Evolutionary conservation across 2,888 invertebrate genomes (phyloP).

Genomic region (Drosophila bunnanda): DNA sequence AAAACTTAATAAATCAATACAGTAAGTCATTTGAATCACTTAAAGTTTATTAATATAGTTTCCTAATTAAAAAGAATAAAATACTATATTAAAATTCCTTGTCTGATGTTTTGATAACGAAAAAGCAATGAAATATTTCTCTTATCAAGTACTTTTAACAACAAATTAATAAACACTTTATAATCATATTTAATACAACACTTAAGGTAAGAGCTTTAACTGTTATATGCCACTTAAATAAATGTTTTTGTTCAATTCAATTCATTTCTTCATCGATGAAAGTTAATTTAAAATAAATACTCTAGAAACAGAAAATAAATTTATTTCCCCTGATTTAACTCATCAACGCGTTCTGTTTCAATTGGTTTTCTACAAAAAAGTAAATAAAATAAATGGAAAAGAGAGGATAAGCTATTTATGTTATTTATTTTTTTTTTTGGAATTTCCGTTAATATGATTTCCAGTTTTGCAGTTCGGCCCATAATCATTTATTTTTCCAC

Average conservation of each 20-base stretch:
- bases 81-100: background rate
- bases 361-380: background rate
- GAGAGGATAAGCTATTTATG: constrained; percentile 22
- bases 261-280: background rate
- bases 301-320: constrained; percentile 3
- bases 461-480: constrained; percentile 16
- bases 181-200: background rate
- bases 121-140: background rate
- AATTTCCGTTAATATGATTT: constrained; percentile 26
- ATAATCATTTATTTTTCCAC: constrained; percentile 49
- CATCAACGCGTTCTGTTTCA: constrained; percentile 19
- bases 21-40: too few species aligned
- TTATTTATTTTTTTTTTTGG: constrained; percentile 10
- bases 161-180: background rate
- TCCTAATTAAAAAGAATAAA: too few species aligned
- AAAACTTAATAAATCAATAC: too few species aligned
- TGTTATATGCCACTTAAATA: constrained; percentile 1
- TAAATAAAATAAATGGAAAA: background rate
- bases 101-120: background rate
- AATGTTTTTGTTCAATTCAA: background rate
- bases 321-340: constrained; percentile 6
- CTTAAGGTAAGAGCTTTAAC: background rate
- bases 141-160: background rate
- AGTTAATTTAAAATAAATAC: constrained; percentile 12
- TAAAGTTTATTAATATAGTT: background rate